Percentiles rank a stretch among this genome's conserved stretches.
Evolutionary conservation across 2,113 vertebrate genomes (phyloP).

Genomic region (Catharus minimus): DNA sequence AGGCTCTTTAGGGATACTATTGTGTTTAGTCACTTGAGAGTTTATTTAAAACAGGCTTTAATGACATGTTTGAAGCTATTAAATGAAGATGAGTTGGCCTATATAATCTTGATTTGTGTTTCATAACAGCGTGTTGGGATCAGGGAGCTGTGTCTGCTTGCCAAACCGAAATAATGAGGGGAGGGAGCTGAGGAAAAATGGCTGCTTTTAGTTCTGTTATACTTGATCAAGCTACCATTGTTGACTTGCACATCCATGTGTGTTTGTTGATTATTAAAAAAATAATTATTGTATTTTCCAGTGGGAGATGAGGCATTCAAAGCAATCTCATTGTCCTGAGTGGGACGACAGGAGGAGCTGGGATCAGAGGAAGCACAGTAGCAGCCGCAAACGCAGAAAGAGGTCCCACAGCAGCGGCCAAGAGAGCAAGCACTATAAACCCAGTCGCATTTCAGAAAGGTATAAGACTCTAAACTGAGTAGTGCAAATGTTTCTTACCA

Average conservation of each 20-base stretch:
- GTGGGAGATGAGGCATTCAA: slow-evolving; percentile 87
- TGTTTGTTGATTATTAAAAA: neutral
- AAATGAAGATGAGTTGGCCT: slow-evolving; percentile 30
- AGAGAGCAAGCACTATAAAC: slow-evolving; percentile 83
- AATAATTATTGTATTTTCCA: neutral
- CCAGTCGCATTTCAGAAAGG: slow-evolving; percentile 79
- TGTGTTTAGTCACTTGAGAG: neutral
- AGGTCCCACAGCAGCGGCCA: slow-evolving; percentile 89
- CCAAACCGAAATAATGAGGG: neutral
- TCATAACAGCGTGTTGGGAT: neutral
- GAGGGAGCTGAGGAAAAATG: neutral
- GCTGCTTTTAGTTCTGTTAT: neutral
- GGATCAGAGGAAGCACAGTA: slow-evolving; percentile 79
- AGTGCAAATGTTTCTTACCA: neutral
- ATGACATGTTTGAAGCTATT: slow-evolving; percentile 24
- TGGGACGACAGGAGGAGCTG: slow-evolving; percentile 83
- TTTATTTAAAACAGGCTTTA: slow-evolving; percentile 14
- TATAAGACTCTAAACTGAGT: slow-evolving; percentile 69
- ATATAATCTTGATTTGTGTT: slow-evolving; percentile 31
- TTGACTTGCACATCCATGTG: neutral
- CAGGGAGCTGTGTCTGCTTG: neutral
- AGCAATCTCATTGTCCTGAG: slow-evolving; percentile 78
- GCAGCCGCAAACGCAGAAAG: slow-evolving; percentile 78
- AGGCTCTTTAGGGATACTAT: neutral
- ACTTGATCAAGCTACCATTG: neutral